Conservation (phyloP, 2,797 vertebrate genomes). For the Betta splendens region DNA sequence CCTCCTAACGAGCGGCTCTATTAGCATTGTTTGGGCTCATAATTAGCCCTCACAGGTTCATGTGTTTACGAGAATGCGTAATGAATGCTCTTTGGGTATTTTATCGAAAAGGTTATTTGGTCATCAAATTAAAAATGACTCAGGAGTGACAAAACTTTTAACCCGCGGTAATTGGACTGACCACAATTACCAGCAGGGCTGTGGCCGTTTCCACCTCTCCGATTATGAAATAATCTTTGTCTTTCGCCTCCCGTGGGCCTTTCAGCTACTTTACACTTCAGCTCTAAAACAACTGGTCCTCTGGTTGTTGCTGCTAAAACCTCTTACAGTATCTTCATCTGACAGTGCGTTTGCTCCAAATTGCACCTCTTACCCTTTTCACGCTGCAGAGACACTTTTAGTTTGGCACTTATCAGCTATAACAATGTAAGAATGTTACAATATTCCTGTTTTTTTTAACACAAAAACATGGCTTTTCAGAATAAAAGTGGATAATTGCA, state of each 20-base stretch:
- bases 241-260: not conserved
- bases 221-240: not conserved
- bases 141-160: slow-evolving; percentile 21
- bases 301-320: not conserved
- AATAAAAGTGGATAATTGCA: not conserved
- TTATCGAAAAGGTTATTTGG: slow-evolving; percentile 58
- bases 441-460: no score
- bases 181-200: not conserved
- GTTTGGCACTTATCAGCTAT: not conserved
- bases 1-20: slow-evolving; percentile 59
- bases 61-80: slow-evolving; percentile 35
- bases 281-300: not conserved
- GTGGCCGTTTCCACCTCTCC: not conserved
- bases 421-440: no score
- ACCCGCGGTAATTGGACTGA: slow-evolving; percentile 37
- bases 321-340: not conserved
- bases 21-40: slow-evolving; percentile 59
- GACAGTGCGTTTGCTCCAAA: not conserved
- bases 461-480: no score
- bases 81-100: slow-evolving; percentile 32
- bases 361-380: not conserved
- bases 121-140: slow-evolving; percentile 40
- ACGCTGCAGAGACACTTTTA: not conserved
- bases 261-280: not conserved
- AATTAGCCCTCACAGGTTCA: slow-evolving; percentile 66